Evolutionary conservation across 2,888 invertebrate species (phyloP), one percentile per base, ranked within the genome.

Genomic region (Synanthedon vespiformis): DNA sequence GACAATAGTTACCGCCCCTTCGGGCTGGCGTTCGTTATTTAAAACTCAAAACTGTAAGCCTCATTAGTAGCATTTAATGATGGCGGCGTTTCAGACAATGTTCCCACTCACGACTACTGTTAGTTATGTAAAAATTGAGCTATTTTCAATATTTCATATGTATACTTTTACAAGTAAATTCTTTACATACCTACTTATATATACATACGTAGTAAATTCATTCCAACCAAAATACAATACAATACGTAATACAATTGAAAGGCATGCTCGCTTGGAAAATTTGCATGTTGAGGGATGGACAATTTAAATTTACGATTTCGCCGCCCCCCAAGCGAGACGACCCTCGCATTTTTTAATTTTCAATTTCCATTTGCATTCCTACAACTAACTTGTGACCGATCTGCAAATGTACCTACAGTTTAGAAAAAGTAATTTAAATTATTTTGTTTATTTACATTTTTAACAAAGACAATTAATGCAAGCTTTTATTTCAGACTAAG

Each of bases 1-100:
- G 70, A 55, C 61, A 60, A 61, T 57, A 63, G 70, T 61, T 34
- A 64, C 79, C 83, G 82, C 84, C 84, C 81, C 77, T 72, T 63
- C 68, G 68, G 68, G 71, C 68, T 63, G 74, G 62, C 68, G 61
- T 67, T 68, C 74, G 82, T 80, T 84, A 86, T 85, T 86, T 86
- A 82, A 85, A 85, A 80, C 82, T 67, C 72, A 74, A 80, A 78
- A 80, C 74, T 69, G 78, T 77, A 85, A 79, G 88, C 77, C 79
- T 87, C 88, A 88, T 88, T 88, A 88, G 85, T 79, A 63, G 70
- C 72, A 77, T 69, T 82, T 88, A 88, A 88, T 87, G 85, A 87
- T 76, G 83, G 78, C 81, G 80, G 77, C 77, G 64, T 74, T 66
- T 62, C 62, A 69, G 70, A 67, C 76, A 77, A 73, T 75, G 64